Conservation (phyloP, 2,113 vertebrate genomes). For the Arenaria interpres region DNA sequence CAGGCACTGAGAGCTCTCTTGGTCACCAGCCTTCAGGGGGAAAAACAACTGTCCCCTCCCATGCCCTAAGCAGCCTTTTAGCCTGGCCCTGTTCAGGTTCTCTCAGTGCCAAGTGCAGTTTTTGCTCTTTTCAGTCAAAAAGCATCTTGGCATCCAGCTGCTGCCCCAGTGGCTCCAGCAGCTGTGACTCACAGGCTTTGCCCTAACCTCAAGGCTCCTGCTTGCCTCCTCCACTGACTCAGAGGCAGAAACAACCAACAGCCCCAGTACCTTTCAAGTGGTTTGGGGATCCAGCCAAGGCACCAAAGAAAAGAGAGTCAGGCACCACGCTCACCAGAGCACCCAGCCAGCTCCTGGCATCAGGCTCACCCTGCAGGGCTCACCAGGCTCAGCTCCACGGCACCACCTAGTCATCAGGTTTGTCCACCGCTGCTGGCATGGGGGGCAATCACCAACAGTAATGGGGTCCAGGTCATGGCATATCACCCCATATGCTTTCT, state of each 20-base stretch:
- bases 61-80: not conserved
- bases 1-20: not conserved
- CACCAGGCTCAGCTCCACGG: not conserved
- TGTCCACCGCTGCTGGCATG: not conserved
- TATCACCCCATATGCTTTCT: not conserved
- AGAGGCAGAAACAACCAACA: not conserved
- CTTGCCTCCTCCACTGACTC: not conserved
- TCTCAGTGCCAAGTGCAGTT: not conserved
- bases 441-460: not conserved
- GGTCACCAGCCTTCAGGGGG: not conserved
- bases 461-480: not conserved
- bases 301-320: not conserved
- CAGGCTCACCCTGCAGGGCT: not conserved
- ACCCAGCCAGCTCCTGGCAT: not conserved
- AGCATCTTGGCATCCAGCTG: not conserved
- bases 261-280: not conserved
- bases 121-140: not conserved
- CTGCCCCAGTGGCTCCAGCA: not conserved
- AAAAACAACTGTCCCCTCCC: not conserved
- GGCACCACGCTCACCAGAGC: not conserved
- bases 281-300: not conserved
- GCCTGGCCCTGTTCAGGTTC: not conserved
- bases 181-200: not conserved
- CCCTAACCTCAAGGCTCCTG: conserved; percentile 15
- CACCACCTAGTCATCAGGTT: not conserved